A percentile compares a stretch with the other conserved stretches of the same genome.
Conservation (phyloP, 2,888 invertebrate species). For the Volucella inanis region DNA sequence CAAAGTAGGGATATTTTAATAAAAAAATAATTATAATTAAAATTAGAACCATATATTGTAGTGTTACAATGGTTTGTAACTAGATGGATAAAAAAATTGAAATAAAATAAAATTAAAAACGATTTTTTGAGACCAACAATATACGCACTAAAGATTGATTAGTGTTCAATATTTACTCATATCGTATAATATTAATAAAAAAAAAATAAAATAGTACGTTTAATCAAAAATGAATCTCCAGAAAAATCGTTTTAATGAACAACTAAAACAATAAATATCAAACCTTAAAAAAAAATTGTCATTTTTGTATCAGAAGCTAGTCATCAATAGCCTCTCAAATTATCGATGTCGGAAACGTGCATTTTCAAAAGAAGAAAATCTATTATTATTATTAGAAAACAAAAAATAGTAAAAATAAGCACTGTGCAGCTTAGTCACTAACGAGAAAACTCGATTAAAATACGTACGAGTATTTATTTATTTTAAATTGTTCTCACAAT, state of each 20-base stretch:
- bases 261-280: constrained; percentile 23
- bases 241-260: constrained; percentile 20
- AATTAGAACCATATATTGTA: constrained; percentile 60
- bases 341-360: neutral
- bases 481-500: too few species aligned
- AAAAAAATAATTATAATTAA: constrained; percentile 42
- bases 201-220: constrained; percentile 26
- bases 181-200: constrained; percentile 16
- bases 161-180: constrained; percentile 45
- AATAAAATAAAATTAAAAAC: constrained; percentile 18
- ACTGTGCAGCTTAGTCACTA: constrained; percentile 4
- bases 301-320: constrained; percentile 40
- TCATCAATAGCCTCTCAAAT: constrained; percentile 8
- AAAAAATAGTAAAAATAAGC: neutral
- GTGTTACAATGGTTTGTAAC: constrained; percentile 44
- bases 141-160: constrained; percentile 33
- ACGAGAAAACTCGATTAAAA: constrained; percentile 1
- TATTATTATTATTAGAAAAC: neutral
- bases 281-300: neutral
- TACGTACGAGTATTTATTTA: neutral
- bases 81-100: constrained; percentile 7
- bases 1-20: constrained; percentile 70
- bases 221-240: constrained; percentile 42
- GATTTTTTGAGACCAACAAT: constrained; percentile 58
- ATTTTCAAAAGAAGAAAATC: neutral